These are phyloP conservation scores for Styela clava DNA, from an alignment of 23 tunicate species.

Conservation along the genomic window DNA sequence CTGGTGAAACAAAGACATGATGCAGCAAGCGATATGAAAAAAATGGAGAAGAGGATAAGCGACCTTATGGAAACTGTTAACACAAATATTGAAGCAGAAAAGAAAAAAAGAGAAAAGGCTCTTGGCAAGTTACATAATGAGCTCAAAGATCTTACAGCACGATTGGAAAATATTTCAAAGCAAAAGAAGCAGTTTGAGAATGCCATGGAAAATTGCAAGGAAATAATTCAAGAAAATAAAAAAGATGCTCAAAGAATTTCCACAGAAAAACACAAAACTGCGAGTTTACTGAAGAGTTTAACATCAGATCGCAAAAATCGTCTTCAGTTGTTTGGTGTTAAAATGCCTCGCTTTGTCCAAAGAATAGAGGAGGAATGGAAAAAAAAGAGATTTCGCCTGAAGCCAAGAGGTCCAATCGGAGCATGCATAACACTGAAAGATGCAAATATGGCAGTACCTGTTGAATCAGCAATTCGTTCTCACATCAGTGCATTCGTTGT, in stretches of 20 bases:
- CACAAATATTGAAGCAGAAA: slow-evolving; percentile 62
- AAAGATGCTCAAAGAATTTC: slow-evolving; percentile 25
- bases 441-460: slow-evolving; percentile 59
- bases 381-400: slow-evolving; percentile 39
- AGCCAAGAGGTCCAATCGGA: slow-evolving; percentile 90
- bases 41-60: slow-evolving; percentile 53
- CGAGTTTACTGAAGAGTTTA: slow-evolving; percentile 31
- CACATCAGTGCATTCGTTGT: slow-evolving; percentile 64
- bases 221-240: slow-evolving; percentile 2
- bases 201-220: slow-evolving; percentile 35
- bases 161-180: slow-evolving; percentile 39
- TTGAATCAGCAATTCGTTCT: slow-evolving; percentile 58
- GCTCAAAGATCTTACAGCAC: slow-evolving; percentile 26
- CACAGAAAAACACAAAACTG: slow-evolving; percentile 31
- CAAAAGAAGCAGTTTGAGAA: slow-evolving; percentile 54
- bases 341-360: slow-evolving; percentile 79
- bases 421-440: slow-evolving; percentile 69
- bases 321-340: slow-evolving; percentile 71
- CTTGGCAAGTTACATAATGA: slow-evolving; percentile 34
- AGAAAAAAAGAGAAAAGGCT: slow-evolving; percentile 45
- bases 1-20: slow-evolving; percentile 38
- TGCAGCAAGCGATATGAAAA: slow-evolving; percentile 34
- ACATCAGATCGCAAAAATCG: slow-evolving; percentile 52
- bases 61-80: slow-evolving; percentile 54
- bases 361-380: slow-evolving; percentile 62